Evolutionary conservation across 2,888 invertebrate genomes (phyloP).

Genomic region (Dryococelus australis): DNA sequence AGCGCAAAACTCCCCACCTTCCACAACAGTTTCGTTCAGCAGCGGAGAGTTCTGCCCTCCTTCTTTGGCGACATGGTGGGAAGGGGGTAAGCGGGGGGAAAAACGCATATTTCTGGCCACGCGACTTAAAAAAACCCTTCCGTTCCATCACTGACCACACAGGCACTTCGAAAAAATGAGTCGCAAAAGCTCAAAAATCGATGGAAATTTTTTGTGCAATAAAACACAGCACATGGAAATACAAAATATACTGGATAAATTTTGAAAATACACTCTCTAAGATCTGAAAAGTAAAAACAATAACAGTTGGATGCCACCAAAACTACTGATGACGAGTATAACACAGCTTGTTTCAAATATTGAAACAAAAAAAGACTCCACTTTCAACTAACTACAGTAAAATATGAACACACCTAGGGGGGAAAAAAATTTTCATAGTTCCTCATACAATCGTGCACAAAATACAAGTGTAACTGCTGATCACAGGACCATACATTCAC

Average conservation of each 20-base stretch:
- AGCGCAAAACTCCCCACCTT: neutral
- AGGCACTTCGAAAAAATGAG: conserved; percentile 47
- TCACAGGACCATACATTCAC: neutral
- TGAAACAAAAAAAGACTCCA: neutral
- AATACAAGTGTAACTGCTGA: neutral
- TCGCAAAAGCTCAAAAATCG: conserved; percentile 44
- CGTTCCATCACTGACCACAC: conserved; percentile 43
- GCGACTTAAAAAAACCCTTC: conserved; percentile 36
- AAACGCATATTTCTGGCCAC: conserved; percentile 36
- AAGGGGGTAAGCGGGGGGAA: neutral
- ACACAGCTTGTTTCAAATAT: conserved; percentile 8
- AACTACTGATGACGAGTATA: neutral
- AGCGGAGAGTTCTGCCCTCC: neutral
- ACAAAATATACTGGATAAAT: conserved; percentile 31
- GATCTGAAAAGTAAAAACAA: conserved; percentile 27
- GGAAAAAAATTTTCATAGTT: neutral
- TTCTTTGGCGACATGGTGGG: neutral
- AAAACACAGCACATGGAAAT: conserved; percentile 38
- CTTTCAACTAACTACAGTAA: neutral
- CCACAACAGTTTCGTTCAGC: too few relatives aligned
- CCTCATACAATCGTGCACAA: neutral
- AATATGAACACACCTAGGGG: neutral
- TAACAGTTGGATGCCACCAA: conserved; percentile 38
- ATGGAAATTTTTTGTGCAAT: conserved; percentile 44
- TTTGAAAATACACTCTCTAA: conserved; percentile 28